Conservation (phyloP, 2,888 invertebrate genomes). For the Rotaria macrura region DNA sequence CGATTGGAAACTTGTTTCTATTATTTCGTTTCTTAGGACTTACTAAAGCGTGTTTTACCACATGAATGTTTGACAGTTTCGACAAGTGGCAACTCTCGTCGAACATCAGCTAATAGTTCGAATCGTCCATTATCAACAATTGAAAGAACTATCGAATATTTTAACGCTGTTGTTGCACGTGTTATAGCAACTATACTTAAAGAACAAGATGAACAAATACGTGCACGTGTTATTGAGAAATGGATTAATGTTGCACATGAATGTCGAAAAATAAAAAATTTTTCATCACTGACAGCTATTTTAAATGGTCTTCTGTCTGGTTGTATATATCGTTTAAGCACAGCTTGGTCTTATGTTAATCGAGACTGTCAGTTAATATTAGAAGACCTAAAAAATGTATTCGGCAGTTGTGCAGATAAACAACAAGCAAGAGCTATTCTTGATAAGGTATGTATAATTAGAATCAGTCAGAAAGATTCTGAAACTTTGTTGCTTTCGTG, state of each 20-base stretch:
- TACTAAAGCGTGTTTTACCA: background rate
- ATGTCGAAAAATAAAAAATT: conserved; percentile 79
- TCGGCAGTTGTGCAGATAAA: conserved; percentile 17
- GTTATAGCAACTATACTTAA: conserved; percentile 80
- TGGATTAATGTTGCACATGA: conserved; percentile 88
- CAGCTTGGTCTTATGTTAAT: conserved; percentile 65
- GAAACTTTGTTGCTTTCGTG: no score
- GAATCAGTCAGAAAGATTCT: no score
- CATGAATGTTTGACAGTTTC: background rate
- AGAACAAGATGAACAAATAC: conserved; percentile 62
- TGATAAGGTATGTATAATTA: background rate
- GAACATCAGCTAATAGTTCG: background rate
- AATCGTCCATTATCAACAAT: background rate
- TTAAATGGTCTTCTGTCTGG: conserved; percentile 85
- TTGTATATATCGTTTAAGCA: conserved; percentile 79
- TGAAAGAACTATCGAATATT: conserved; percentile 70
- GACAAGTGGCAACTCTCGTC: background rate
- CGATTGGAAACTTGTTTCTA: no score
- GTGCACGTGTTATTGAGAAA: conserved; percentile 74
- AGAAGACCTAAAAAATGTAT: background rate
- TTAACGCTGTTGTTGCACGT: conserved; percentile 85
- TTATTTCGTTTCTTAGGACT: background rate
- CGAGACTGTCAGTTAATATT: background rate
- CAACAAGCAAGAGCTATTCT: background rate
- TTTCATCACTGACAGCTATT: conserved; percentile 92